These are phyloP conservation scores for Caprella mutica DNA, from an alignment of 2,888 invertebrate species.

Conservation along the genomic window DNA sequence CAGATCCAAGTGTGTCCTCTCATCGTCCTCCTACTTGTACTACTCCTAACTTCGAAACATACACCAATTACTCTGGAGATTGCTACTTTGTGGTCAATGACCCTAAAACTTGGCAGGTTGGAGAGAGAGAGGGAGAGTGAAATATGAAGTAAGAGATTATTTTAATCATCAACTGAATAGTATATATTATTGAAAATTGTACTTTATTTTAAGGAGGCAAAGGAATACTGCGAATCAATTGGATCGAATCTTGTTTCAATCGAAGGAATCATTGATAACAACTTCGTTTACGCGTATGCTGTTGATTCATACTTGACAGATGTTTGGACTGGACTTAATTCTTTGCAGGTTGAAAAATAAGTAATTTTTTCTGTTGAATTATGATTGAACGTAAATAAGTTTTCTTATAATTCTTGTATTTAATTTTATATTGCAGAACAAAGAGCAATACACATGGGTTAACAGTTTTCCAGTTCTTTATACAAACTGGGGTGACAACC, in stretches of 20 bases:
- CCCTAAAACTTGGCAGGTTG: slow-evolving; percentile 13
- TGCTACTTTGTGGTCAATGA: slow-evolving; percentile 8
- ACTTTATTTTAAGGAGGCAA: too few species aligned
- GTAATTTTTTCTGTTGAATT: too few species aligned
- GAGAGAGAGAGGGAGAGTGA: too few species aligned
- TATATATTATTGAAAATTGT: too few species aligned
- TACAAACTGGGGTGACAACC: slow-evolving; percentile 14
- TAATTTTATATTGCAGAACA: too few species aligned
- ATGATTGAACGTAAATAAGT: too few species aligned
- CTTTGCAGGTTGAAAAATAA: too few species aligned
- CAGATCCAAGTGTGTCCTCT: too few species aligned
- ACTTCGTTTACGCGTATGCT: not conserved
- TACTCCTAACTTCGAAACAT: slow-evolving; percentile 3
- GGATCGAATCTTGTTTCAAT: slow-evolving; percentile 4
- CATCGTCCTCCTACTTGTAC: slow-evolving; percentile 1
- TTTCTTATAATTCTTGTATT: too few species aligned
- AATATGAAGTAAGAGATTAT: too few species aligned
- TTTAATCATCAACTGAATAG: too few species aligned
- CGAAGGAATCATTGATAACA: not conserved
- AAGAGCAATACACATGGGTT: slow-evolving; percentile 10
- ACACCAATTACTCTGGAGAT: not conserved
- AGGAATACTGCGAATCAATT: not conserved
- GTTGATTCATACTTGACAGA: not conserved
- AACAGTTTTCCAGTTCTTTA: slow-evolving; percentile 17
- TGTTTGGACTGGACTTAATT: slow-evolving; percentile 9